These are phyloP conservation scores for Pungitius pungitius DNA, from an alignment of 2,113 vertebrate genomes.

Conservation along the genomic window DNA sequence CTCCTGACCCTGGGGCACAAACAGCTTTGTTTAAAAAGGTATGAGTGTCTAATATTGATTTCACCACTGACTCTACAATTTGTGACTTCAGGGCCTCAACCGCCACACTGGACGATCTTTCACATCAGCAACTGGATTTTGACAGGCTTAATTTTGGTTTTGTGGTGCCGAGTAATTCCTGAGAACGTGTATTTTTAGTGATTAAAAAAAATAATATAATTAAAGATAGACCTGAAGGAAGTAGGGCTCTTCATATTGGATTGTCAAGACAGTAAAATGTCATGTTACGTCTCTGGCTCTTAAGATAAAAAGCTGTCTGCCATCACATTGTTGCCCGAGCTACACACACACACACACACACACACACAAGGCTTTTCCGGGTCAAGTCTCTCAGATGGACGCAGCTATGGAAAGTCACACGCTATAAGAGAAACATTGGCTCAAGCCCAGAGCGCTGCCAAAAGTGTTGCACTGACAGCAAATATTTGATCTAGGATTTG, in stretches of 20 bases:
- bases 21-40: constrained; percentile 27
- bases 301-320: constrained; percentile 10
- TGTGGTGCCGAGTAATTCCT: background rate
- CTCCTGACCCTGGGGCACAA: constrained; percentile 1
- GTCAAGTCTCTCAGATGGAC: background rate
- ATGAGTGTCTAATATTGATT: constrained; percentile 19
- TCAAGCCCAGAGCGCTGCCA: background rate
- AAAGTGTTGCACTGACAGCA: background rate
- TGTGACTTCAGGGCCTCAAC: background rate
- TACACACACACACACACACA: constrained; percentile 2
- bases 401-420: background rate
- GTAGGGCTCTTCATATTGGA: background rate
- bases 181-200: too few species aligned
- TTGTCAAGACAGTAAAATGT: constrained; percentile 3
- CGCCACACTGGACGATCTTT: background rate
- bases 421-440: background rate
- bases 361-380: background rate
- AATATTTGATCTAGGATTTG: background rate
- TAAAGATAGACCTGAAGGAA: constrained; percentile 6
- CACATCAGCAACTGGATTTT: background rate
- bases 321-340: background rate
- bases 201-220: background rate
- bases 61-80: constrained; percentile 7
- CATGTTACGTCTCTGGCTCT: background rate
- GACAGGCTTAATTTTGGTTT: constrained; percentile 3